phyloP scores from a whole-genome alignment of 2,113 vertebrate genomes.

The Pogona vitticeps region DNA sequence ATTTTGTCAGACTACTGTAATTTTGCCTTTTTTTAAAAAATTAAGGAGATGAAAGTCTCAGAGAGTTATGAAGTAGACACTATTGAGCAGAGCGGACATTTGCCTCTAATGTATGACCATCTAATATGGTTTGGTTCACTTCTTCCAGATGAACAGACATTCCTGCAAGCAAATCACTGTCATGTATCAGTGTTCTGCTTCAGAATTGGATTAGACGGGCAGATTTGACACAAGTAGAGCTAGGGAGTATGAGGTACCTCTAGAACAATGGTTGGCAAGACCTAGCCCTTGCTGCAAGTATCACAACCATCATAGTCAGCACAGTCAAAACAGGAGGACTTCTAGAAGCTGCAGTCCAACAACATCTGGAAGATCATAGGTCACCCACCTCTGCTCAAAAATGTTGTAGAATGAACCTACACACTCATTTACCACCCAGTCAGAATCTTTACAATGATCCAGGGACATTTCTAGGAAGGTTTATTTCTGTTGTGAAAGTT shows the following conservation, averaged over 20 bases:
- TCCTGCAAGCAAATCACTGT: background rate
- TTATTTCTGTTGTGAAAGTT: background rate
- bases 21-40: background rate
- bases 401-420: background rate
- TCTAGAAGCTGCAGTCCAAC: too few species aligned
- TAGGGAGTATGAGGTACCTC: background rate
- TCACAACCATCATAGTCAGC: too few species aligned
- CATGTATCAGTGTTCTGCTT: background rate
- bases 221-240: too few species aligned
- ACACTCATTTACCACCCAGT: too few species aligned
- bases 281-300: too few species aligned
- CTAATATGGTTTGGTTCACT: background rate
- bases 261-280: too few species aligned
- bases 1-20: background rate
- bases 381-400: background rate
- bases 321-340: too few species aligned
- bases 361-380: too few species aligned
- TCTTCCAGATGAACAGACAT: background rate
- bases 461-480: background rate
- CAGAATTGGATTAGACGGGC: background rate
- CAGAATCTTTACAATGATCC: background rate
- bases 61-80: constrained; percentile 9
- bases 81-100: background rate
- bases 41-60: background rate
- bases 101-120: background rate